Evolutionary conservation across 2,888 invertebrate species (phyloP), one percentile per base, ranked within the genome.

Genomic region (Nemurella pictetii): DNA sequence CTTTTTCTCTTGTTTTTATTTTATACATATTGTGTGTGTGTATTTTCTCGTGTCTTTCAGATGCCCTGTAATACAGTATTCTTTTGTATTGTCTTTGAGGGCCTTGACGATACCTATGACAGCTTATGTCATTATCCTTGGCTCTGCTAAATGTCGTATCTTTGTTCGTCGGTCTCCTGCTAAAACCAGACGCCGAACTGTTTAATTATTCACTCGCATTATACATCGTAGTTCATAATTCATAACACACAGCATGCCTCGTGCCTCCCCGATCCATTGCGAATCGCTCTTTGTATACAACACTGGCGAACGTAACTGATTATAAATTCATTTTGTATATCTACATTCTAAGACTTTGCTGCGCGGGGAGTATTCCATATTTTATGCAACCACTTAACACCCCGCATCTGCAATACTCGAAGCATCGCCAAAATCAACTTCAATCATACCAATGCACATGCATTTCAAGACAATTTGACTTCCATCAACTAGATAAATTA

Each of bases 101-200:
- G 28, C 75, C 75, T 75, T 75, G 75, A 75, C 26, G 26, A 4
- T 26, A 12, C 26, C 75, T 75, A 75, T 75, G 75, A 75, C 75
- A 27, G 75, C 28, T 55, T 55, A 75, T 75, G 28, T 27, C 28
- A 27, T 75, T 75, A 75, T 75, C 75, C 75, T 75, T 75, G 75
- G 75, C 28, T 75, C 55, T 55, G 12, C 55, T 55, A 55, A 15
- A 55, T 55, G 12, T 55, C 35, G 55, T 55, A 55, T 55, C 55
- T 55, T 55, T 55, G 55, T 55, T 55, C 55, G 9, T 55, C 55
- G 20, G 55, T 12, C 15, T 55, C 55, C 20, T 55, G 20, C n/a
- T 20, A 12, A 20, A 55, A 55, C 55, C 55, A 55, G 55, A 55
- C 55, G 20, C 55, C 55, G 55, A 55, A 55, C 55, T 55, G 12